phyloP scores from a whole-genome alignment of 2,113 vertebrate species.

The Gorilla gorilla region DNA sequence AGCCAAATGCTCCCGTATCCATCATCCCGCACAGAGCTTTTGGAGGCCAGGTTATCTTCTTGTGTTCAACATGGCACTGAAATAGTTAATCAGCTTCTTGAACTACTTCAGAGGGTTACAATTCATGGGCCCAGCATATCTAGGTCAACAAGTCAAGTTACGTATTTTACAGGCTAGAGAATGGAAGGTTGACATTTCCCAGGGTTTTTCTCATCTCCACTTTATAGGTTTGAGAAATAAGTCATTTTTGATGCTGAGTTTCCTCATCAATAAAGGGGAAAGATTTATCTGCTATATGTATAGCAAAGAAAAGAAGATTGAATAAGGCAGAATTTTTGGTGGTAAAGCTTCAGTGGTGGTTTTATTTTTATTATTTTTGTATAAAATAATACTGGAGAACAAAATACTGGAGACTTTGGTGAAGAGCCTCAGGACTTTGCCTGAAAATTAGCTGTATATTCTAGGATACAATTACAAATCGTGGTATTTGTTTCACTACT shows the following conservation, averaged over 20 bases:
- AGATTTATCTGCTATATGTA: not conserved
- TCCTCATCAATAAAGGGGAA: not conserved
- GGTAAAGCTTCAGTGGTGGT: not conserved
- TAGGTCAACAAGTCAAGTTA: not conserved
- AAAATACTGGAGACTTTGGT: constrained; percentile 16
- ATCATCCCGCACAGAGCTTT: not conserved
- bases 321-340: constrained; percentile 4
- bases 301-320: not conserved
- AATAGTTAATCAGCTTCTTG: not conserved
- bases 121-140: not conserved
- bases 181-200: not conserved
- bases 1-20: not conserved
- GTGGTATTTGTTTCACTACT: not conserved
- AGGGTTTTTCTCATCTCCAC: not conserved
- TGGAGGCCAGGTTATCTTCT: not conserved
- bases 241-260: not conserved
- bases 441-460: constrained; percentile 12
- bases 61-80: not conserved
- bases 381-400: not conserved
- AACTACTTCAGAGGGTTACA: not conserved
- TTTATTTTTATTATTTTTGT: constrained; percentile 47
- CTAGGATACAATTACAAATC: not conserved
- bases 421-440: not conserved
- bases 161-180: not conserved
- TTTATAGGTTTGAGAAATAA: not conserved